Percentiles rank a stretch among this genome's conserved stretches.
phyloP scores from a whole-genome alignment of 2,888 invertebrate species.

The Tiphia femorata region DNA sequence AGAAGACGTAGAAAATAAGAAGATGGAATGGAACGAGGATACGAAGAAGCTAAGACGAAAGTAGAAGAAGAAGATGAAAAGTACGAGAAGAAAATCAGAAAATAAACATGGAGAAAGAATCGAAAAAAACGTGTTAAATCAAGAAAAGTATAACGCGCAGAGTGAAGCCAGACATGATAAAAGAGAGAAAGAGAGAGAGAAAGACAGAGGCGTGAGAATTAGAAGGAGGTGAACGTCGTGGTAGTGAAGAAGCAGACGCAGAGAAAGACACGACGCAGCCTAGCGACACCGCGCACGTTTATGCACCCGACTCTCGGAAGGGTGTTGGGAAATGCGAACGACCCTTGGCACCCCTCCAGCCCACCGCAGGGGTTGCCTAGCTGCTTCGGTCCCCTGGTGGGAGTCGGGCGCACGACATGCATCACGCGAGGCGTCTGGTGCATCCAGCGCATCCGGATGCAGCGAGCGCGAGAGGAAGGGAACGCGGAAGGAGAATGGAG shows the following conservation, averaged over 20 bases:
- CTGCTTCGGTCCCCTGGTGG: too few relatives aligned
- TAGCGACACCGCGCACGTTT: constrained; percentile 8
- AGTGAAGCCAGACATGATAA: background rate
- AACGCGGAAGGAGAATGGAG: constrained; percentile 14
- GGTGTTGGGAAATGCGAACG: constrained; percentile 49
- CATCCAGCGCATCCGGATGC: constrained; percentile 57
- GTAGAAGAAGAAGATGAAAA: background rate
- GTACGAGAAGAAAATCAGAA: background rate
- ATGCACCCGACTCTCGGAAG: constrained; percentile 21
- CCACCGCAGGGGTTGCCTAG: constrained; percentile 21
- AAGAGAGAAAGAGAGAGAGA: background rate
- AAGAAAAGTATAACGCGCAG: constrained; percentile 4
- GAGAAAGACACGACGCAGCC: constrained; percentile 11
- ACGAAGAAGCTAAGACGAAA: background rate
- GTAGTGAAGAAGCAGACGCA: constrained; percentile 19
- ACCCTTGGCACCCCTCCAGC: constrained; percentile 56
- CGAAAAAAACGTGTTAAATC: background rate
- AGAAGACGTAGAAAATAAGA: background rate
- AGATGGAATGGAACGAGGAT: background rate
- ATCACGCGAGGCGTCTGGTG: constrained; percentile 58
- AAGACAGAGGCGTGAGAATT: background rate
- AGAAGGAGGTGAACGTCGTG: constrained; percentile 1
- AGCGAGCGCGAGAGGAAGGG: constrained; percentile 28
- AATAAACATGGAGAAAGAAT: background rate
- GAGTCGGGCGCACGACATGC: constrained; percentile 47